Percentiles rank a stretch among this genome's conserved stretches.
phyloP scores from a whole-genome alignment of 2,888 invertebrate species.

The Molanna angustata region DNA sequence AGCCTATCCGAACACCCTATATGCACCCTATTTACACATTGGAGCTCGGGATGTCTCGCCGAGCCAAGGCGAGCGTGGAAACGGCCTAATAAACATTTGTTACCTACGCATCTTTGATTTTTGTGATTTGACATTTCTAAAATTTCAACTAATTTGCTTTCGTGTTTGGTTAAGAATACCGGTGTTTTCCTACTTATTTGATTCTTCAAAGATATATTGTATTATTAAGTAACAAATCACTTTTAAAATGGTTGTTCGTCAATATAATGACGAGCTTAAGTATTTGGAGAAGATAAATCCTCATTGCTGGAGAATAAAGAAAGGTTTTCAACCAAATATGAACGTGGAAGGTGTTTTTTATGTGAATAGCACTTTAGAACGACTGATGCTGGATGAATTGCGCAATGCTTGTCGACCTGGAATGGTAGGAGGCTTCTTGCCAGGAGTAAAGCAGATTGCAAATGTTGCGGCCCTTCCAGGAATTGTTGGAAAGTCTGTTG shows the following conservation, averaged over 20 bases:
- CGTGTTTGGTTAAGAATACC: too few relatives aligned
- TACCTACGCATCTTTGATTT: too few relatives aligned
- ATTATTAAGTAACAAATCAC: neutral
- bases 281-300: conserved; percentile 87
- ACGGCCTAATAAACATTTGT: too few relatives aligned
- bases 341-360: conserved; percentile 98
- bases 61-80: too few relatives aligned
- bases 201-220: too few relatives aligned
- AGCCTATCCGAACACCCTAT: too few relatives aligned
- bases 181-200: too few relatives aligned
- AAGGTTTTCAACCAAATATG: conserved; percentile 99
- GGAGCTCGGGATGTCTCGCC: too few relatives aligned
- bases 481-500: conserved; percentile 90
- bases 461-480: conserved; percentile 98
- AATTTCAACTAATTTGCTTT: too few relatives aligned
- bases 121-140: too few relatives aligned
- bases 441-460: conserved; percentile 98
- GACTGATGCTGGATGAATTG: conserved; percentile 96
- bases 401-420: conserved; percentile 87
- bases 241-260: conserved; percentile 77
- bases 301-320: conserved; percentile 91
- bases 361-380: conserved; percentile 88
- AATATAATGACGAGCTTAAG: conserved; percentile 89
- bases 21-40: too few relatives aligned
- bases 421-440: conserved; percentile 92